Conservation (phyloP, 2,113 vertebrate species). For the Podocnemis expansa region DNA sequence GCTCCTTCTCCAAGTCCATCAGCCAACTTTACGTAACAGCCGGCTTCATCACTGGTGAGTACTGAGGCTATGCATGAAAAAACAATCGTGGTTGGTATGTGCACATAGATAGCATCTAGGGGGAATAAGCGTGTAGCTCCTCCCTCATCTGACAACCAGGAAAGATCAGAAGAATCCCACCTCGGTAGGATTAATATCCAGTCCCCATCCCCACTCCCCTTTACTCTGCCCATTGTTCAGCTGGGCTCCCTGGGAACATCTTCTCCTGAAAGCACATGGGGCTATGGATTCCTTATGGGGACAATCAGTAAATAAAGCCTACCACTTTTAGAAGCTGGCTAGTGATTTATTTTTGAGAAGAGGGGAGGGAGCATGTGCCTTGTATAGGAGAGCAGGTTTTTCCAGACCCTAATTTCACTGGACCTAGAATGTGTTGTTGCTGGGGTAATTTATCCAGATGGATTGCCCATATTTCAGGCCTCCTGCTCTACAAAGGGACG, state of each 20-base stretch:
- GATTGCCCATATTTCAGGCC: constrained; percentile 25
- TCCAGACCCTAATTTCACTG: neutral
- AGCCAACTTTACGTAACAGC: constrained; percentile 87
- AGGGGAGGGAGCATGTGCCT: neutral
- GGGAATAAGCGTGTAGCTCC: neutral
- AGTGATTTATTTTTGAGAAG: neutral
- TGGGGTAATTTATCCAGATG: neutral
- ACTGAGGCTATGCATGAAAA: neutral
- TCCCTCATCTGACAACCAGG: neutral
- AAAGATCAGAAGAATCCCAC: neutral
- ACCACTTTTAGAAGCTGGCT: neutral
- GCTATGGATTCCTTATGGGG: neutral
- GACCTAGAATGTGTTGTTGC: neutral
- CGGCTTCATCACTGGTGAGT: constrained; percentile 89
- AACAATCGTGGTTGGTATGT: neutral
- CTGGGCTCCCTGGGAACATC: neutral
- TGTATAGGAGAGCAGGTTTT: neutral
- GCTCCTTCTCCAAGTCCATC: constrained; percentile 87
- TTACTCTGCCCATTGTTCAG: neutral
- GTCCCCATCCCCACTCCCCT: neutral
- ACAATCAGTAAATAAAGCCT: neutral
- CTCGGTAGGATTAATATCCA: neutral
- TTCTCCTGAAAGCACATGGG: neutral
- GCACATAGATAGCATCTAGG: neutral
- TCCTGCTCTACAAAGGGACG: neutral